Evolutionary conservation across 2,888 invertebrate species (phyloP), one percentile per base, ranked within the genome.

Genomic region (Branchellion lobata): DNA sequence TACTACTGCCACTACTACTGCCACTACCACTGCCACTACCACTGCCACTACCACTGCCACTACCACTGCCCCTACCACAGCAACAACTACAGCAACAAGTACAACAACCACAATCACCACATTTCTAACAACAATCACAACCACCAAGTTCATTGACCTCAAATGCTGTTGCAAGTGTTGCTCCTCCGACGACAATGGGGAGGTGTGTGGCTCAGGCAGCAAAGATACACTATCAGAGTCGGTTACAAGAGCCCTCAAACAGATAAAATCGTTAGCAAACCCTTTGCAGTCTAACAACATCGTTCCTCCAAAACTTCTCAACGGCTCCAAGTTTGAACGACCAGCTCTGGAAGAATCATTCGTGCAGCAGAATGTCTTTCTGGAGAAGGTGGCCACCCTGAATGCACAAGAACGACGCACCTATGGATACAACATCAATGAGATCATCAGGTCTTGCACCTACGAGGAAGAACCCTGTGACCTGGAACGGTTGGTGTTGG

Each of bases 131-230:
- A 36, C 77, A 65, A 8, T 34, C 0, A 36, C 77, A 57, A 34
- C 77, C 24, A n/a, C 77, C 57, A 31, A 36, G 34, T 11, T 24
- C 33, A 65, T 34, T n/a, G 65, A 65, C 11, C 14, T 77, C n/a
- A 77, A 33, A 36, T 77, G 77, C 61, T 77, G 77, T n/a, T 77
- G 77, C 31, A 57, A 27, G 36, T 77, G 77, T 34, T 77, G 77
- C 27, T 57, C 61, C 21, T 24, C 21, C 61, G 8, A 8, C 61
- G 21, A 57, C 61, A n/a, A 57, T n/a, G 61, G 5, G 11, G 21
- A n/a, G 3, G 24, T 57, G 21, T 57, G 61, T 57, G 61, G 61
- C 21, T 57, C 61, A 3, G 61, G 61, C n/a, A 57, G 61, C 61
- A 8, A n/a, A n/a, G 14, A 57, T 18, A 57, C 3, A 3, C 61